Percentiles rank a stretch among this genome's conserved stretches.
These are phyloP conservation scores for Galleria mellonella DNA, from an alignment of 1,140 invertebrate genomes.

Conservation along the genomic window DNA sequence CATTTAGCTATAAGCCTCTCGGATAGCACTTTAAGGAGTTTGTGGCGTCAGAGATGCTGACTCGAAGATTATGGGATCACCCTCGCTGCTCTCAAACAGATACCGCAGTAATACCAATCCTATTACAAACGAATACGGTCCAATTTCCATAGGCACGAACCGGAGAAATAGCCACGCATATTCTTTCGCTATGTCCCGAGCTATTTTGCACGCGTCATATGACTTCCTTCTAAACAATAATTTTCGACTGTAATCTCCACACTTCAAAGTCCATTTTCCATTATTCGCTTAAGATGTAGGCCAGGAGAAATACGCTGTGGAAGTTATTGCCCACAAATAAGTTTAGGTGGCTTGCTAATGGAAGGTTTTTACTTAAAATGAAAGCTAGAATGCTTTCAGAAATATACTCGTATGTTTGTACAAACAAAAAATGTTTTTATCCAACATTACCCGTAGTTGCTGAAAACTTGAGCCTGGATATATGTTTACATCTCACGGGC, in stretches of 20 bases:
- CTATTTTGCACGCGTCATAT: conserved; percentile 32
- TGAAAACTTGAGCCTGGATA: no score
- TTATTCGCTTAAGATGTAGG: conserved; percentile 4
- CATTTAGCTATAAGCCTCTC: conserved; percentile 48
- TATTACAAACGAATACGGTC: conserved; percentile 7
- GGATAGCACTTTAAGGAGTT: conserved; percentile 52
- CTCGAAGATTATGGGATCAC: conserved; percentile 41
- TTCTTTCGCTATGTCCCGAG: conserved; percentile 28
- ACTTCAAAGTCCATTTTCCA: conserved; percentile 15
- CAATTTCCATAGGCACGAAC: conserved; percentile 12
- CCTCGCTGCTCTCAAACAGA: conserved; percentile 4
- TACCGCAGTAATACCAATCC: conserved; percentile 14
- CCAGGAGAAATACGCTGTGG: conserved; percentile 12
- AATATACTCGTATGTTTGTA: no score
- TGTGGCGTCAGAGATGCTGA: conserved; percentile 44
- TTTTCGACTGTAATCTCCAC: conserved; percentile 20
- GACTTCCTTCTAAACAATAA: conserved; percentile 10
- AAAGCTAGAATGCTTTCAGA: conserved; percentile 19
- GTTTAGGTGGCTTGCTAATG: conserved; percentile 27
- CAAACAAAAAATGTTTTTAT: no score
- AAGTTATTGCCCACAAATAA: conserved; percentile 33
- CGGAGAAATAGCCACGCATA: conserved; percentile 22
- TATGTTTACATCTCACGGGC: no score
- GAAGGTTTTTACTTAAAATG: conserved; percentile 24
- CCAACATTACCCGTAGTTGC: no score